Base-by-base conservation (phyloP, 2,113 vertebrate genomes). In the Sander vitreus region DNA sequence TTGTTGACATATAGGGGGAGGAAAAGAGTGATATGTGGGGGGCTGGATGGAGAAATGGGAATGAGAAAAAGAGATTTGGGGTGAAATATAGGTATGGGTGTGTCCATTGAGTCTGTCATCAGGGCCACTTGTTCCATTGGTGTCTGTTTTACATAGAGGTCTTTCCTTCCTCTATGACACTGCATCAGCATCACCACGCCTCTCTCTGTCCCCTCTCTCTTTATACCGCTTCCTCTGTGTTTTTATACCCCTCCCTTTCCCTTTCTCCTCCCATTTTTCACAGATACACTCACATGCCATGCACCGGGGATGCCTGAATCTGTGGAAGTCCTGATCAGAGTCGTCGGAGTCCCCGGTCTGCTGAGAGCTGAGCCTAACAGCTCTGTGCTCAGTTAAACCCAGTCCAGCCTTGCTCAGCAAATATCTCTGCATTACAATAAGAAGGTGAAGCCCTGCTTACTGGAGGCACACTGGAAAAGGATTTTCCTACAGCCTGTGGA, bases 361-460 rank as follows among this genome's bases (percentile, higher is more conserved):
- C 70, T 65, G 60, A 73, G 78, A 58, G 80, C 68, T 63, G 59
- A 83, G 73, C 23, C 53, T 76, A 69, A 78, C 66, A 87, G 93
- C 90, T 89, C 89, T 83, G 89, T 81, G 92, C 92, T 79, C 86
- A 90, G 93, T 92, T 94, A 39, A 59, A 70, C 10, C 47, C 21
- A 47, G 45, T 19, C 21, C n/a, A 53, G 48, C n/a, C 19, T 2
- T 1, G 19, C 47, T 67, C 55, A 21, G 62, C 39, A 27, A 27
- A 27, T 63, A 68, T 73, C 39, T 70, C 10, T 66, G 63, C 36
- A 10, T 48, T 18, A 25, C 73, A 9, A 7, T 66, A 59, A 73
- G 57, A 55, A 45, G 57, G 33, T 70, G 76, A 84, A 80, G 57
- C 55, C 6, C 19, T 39, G 55, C 23, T 83, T 39, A 64, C 13